Base-by-base conservation (phyloP, 2,797 vertebrate species). In the Dryobates pubescens region DNA sequence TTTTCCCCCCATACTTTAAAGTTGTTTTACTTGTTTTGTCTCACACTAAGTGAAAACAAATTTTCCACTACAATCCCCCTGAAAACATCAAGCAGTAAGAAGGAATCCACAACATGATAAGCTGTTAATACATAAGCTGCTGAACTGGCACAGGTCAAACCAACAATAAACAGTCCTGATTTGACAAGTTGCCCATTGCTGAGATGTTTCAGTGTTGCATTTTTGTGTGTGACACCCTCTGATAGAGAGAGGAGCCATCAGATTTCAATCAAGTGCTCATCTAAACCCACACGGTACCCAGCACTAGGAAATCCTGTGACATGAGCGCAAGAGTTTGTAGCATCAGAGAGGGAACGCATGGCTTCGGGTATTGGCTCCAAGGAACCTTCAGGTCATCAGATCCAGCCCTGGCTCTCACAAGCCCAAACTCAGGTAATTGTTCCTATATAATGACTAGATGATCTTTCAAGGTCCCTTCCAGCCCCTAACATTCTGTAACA, bases 21-120 rank as follows among this genome's bases (percentile, higher is more conserved):
- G 20, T 23, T 47, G 81, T 82, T 47, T 30, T 86, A 13, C 20
- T 38, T 4, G 6, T 9, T 89, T 91, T 77, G 13, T 75, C 23
- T 82, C 13, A 1, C 24, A 57, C 12, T 23, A 65, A 43, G 15
- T 32, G 49, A 67, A 75, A 79, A 53, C 7, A 76, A 38, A 34
- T 54, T 82, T 96, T 54, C 36, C 49, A 59, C 23, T 26, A 43
- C 23, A 53, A 30, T 65, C 63, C 69, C 69, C 29, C 30, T 32
- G 18, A 8, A 27, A 90, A 58, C 4, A 34, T 5, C 27, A 10
- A 47, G 36, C 16, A 70, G 14, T 23, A 59, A 63, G 47, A 30
- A 77, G 38, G n/a, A 85, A 75, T 7, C 8, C 38, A 29, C 18
- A 20, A 38, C 0, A 0, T 34, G 45, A 63, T 2, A 8, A 72